Conservation (phyloP, 2,888 invertebrate species). For the Drosophila helvetica region DNA sequence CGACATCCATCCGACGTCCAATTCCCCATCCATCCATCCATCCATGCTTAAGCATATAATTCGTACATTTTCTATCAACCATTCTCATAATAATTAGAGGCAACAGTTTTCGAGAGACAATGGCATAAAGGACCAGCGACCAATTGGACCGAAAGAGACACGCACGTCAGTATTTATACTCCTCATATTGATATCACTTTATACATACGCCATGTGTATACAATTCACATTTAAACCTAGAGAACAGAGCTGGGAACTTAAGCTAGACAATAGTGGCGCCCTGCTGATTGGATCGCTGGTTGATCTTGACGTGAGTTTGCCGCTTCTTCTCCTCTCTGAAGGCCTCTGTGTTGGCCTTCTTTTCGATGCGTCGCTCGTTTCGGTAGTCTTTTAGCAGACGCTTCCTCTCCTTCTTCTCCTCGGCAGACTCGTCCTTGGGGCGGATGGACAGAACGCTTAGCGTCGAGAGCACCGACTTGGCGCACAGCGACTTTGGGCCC, state of each 20-base stretch:
- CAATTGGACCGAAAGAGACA: neutral
- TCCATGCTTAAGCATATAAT: neutral
- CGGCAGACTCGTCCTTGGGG: slow-evolving; percentile 90
- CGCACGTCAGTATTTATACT: neutral
- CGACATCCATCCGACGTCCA: slow-evolving; percentile 23
- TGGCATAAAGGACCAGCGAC: neutral
- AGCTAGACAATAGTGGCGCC: slow-evolving; percentile 86
- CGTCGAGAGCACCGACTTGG: slow-evolving; percentile 88
- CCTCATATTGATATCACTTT: slow-evolving; percentile 37
- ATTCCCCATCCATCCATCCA: neutral
- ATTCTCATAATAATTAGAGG: slow-evolving; percentile 13
- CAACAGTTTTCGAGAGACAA: slow-evolving; percentile 24
- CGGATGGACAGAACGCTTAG: slow-evolving; percentile 88
- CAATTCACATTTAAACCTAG: slow-evolving; percentile 32
- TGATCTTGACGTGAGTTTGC: slow-evolving; percentile 90
- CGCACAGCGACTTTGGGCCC: slow-evolving; percentile 86
- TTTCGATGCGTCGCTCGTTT: slow-evolving; percentile 91
- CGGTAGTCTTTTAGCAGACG: slow-evolving; percentile 91
- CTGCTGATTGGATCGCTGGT: slow-evolving; percentile 90
- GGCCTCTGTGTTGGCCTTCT: slow-evolving; percentile 91
- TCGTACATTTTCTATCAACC: slow-evolving; percentile 4
- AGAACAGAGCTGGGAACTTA: slow-evolving; percentile 29
- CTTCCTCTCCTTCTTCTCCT: slow-evolving; percentile 91
- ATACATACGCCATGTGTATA: slow-evolving; percentile 17
- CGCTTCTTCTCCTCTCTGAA: slow-evolving; percentile 94